Conservation (phyloP, 2,113 vertebrate genomes). For the Dicrurus megarhynchus region DNA sequence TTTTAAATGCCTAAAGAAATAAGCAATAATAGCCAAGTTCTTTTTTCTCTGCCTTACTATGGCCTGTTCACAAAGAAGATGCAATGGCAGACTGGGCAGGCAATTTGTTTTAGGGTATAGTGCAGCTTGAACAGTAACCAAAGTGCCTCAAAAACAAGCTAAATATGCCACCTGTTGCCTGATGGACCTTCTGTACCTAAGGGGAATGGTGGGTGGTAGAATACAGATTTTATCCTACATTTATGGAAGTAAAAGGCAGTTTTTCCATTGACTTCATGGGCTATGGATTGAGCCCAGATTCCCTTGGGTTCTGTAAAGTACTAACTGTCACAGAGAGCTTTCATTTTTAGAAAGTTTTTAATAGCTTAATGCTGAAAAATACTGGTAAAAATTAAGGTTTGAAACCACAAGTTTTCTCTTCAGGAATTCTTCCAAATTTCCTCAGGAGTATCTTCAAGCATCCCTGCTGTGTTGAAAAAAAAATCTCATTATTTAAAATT, state of each 20-base stretch:
- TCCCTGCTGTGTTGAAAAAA: not conserved
- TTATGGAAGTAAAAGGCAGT: not conserved
- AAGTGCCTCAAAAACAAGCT: not conserved
- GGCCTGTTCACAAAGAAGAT: not conserved
- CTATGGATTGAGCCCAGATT: not conserved
- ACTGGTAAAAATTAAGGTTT: not conserved
- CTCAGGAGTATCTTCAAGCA: not conserved
- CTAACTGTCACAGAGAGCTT: not conserved
- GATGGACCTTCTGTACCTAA: not conserved
- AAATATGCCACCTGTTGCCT: not conserved
- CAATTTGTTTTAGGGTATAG: not conserved
- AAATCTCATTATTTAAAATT: not conserved
- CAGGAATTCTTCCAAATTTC: not conserved
- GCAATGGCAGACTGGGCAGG: not conserved
- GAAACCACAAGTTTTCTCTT: not conserved
- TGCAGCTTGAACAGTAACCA: not conserved
- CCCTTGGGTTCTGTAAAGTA: not conserved
- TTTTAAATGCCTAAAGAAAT: slow-evolving; percentile 35
- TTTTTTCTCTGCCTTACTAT: not conserved
- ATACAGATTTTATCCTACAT: not conserved
- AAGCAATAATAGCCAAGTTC: not conserved
- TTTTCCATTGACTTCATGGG: not conserved
- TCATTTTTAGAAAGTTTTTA: not conserved
- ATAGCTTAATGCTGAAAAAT: not conserved
- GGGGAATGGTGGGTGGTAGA: not conserved